A percentile compares a stretch with the other conserved stretches of the same genome.
Conservation (phyloP, 2,888 invertebrate species). For the Didymodactylos carnosus region DNA sequence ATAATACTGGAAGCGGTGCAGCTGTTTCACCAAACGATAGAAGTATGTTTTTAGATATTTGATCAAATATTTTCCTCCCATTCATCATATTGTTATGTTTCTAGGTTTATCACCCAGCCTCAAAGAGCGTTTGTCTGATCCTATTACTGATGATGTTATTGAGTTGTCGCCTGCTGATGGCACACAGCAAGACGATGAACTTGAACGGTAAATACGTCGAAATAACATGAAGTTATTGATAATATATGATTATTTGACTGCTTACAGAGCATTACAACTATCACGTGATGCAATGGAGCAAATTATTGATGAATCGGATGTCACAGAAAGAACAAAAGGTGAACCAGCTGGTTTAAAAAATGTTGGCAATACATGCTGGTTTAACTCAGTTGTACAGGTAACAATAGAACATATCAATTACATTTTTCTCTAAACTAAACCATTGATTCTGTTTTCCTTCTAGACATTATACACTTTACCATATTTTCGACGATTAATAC, state of each 20-base stretch:
- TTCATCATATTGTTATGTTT: no score
- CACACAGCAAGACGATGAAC: not conserved
- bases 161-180: not conserved
- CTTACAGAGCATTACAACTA: not conserved
- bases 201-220: not conserved
- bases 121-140: no score
- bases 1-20: not conserved
- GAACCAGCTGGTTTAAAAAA: constrained; percentile 38
- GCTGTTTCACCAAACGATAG: not conserved
- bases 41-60: no score
- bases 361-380: constrained; percentile 39
- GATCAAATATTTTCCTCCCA: no score
- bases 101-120: no score
- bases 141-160: not conserved
- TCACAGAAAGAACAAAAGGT: constrained; percentile 12
- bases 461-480: constrained; percentile 36
- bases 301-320: not conserved
- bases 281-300: not conserved
- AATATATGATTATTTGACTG: not conserved
- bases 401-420: not conserved
- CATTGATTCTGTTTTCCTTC: constrained; percentile 17
- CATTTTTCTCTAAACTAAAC: not conserved
- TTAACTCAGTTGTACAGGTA: constrained; percentile 38
- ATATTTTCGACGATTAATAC: constrained; percentile 31
- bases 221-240: not conserved